Percentiles rank a stretch among this genome's conserved stretches.
phyloP scores from a whole-genome alignment of 2,113 vertebrate genomes.

The Chloroceryle aenea region DNA sequence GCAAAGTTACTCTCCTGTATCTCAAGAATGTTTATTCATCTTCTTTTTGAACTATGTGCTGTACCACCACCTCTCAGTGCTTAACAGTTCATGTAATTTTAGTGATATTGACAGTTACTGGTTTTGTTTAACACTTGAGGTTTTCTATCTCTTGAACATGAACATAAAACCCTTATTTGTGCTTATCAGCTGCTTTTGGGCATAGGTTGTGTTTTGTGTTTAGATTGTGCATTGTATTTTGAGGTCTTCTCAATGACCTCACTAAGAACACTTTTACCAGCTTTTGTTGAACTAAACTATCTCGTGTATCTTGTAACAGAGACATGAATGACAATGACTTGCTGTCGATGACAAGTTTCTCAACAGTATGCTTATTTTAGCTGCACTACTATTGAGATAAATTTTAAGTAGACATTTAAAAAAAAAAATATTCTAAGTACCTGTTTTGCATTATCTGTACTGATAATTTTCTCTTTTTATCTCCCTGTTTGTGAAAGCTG shows the following conservation, averaged over 20 bases:
- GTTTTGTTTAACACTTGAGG: neutral
- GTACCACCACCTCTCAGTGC: neutral
- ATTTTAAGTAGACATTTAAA: neutral
- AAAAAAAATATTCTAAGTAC: neutral
- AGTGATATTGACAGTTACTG: neutral
- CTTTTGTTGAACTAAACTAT: neutral
- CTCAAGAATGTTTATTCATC: neutral
- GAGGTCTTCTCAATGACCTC: neutral
- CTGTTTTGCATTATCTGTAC: neutral
- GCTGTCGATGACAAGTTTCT: neutral
- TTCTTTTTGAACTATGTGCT: neutral
- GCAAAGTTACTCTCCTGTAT: neutral
- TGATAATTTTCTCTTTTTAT: neutral
- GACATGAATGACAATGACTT: neutral
- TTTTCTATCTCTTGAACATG: neutral
- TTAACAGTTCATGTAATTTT: neutral
- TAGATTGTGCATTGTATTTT: neutral
- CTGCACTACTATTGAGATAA: neutral
- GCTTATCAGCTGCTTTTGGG: neutral
- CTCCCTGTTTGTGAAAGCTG: neutral
- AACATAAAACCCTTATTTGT: neutral
- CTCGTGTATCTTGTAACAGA: neutral
- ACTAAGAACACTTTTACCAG: neutral
- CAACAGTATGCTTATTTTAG: neutral
- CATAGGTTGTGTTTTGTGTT: no score